phyloP scores from a whole-genome alignment of 2,113 vertebrate species.

The Grantiella picta region DNA sequence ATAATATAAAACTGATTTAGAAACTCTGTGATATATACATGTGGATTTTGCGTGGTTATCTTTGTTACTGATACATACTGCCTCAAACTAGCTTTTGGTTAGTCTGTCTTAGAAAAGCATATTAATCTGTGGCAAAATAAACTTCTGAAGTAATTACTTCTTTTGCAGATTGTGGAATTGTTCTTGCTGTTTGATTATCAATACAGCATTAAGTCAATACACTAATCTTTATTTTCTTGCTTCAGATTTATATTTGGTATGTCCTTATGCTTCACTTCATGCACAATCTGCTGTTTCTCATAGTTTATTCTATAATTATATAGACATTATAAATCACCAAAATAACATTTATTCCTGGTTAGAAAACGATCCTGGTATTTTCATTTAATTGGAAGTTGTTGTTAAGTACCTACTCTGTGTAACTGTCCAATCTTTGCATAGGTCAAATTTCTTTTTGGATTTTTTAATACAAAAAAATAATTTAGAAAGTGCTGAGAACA shows the following conservation, averaged over 20 bases:
- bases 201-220: neutral
- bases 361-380: neutral
- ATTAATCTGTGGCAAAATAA: neutral
- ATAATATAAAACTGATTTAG: neutral
- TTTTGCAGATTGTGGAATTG: neutral
- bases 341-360: neutral
- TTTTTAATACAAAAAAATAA: neutral
- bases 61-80: neutral
- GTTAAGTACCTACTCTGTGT: neutral
- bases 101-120: neutral
- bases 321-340: neutral
- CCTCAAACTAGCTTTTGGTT: neutral
- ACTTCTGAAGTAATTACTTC: neutral
- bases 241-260: neutral
- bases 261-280: neutral
- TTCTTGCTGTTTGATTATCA: neutral
- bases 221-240: neutral
- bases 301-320: neutral
- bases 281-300: neutral
- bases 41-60: neutral
- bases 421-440: neutral
- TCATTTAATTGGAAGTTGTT: neutral
- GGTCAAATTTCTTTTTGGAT: neutral
- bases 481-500: neutral
- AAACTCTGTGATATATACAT: accelerated